Evolutionary conservation across 2,113 vertebrate genomes (phyloP).

Genomic region (Craseonycteris thonglongyai): DNA sequence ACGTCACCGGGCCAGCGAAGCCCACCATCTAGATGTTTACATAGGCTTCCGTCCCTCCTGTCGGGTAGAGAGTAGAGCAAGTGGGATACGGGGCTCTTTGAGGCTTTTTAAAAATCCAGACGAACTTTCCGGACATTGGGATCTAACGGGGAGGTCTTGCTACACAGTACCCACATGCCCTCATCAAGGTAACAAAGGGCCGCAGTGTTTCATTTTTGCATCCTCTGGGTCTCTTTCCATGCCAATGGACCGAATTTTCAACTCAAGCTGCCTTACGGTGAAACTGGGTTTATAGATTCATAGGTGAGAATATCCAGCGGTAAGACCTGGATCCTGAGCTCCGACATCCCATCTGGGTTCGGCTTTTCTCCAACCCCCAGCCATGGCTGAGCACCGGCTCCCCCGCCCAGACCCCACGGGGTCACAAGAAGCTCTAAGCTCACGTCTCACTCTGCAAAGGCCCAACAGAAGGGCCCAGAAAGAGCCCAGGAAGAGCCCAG

Average conservation of each 20-base stretch:
- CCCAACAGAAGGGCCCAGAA: not conserved
- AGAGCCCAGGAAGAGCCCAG: too few relatives aligned
- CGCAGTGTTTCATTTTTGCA: not conserved
- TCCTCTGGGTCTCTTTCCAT: not conserved
- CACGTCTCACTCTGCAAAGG: not conserved
- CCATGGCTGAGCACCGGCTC: not conserved
- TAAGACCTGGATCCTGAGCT: not conserved
- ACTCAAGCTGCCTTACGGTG: not conserved
- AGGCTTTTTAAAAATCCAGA: not conserved
- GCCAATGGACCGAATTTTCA: not conserved
- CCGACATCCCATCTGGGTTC: not conserved
- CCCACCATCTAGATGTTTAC: not conserved
- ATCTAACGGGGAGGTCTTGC: not conserved
- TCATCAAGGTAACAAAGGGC: not conserved
- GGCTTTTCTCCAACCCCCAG: not conserved
- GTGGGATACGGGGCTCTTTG: not conserved
- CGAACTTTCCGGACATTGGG: not conserved
- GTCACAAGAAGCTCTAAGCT: not conserved
- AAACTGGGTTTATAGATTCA: not conserved
- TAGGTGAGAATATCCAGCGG: not conserved
- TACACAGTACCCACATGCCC: not conserved
- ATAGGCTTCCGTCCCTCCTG: not conserved
- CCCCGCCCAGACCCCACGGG: not conserved
- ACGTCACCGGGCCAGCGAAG: not conserved
- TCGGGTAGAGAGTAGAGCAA: not conserved